These are phyloP conservation scores for Campopleginae sp. DNA, from an alignment of 2,888 invertebrate species.

Conservation along the genomic window DNA sequence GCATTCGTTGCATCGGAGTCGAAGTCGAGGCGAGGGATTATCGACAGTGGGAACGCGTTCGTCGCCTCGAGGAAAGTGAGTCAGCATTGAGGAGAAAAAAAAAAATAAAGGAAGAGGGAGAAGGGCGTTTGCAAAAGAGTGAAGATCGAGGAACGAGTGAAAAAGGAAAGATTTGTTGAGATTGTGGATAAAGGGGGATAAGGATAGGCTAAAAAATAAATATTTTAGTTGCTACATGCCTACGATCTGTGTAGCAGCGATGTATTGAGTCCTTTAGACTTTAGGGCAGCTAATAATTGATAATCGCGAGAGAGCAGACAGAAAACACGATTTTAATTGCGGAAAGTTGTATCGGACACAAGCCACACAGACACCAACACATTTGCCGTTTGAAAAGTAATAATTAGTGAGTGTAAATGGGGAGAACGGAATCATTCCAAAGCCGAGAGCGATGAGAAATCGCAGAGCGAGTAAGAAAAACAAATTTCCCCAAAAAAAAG, in stretches of 20 bases:
- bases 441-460: background rate
- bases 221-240: slow-evolving; percentile 82
- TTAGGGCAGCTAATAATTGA: slow-evolving; percentile 77
- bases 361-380: slow-evolving; percentile 58
- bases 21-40: slow-evolving; percentile 93
- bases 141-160: background rate
- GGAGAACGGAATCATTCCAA: slow-evolving; percentile 65
- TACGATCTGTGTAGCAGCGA: slow-evolving; percentile 80
- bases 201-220: slow-evolving; percentile 72
- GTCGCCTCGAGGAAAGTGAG: slow-evolving; percentile 85
- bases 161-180: background rate
- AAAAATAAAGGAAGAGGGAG: background rate
- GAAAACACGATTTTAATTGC: slow-evolving; percentile 68
- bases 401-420: slow-evolving; percentile 40
- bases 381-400: slow-evolving; percentile 68
- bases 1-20: slow-evolving; percentile 90
- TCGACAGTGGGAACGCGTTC: slow-evolving; percentile 88
- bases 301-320: slow-evolving; percentile 72
- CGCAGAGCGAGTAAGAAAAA: slow-evolving; percentile 22
- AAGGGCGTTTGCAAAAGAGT: slow-evolving; percentile 12
- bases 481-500: too few species aligned
- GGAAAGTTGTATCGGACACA: too few species aligned
- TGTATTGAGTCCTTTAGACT: slow-evolving; percentile 79
- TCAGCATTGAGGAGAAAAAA: background rate
- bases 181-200: background rate